Evolutionary conservation across 2,888 invertebrate species (phyloP), one percentile per base, ranked within the genome.

Genomic region (Agrenia bidenticulata): DNA sequence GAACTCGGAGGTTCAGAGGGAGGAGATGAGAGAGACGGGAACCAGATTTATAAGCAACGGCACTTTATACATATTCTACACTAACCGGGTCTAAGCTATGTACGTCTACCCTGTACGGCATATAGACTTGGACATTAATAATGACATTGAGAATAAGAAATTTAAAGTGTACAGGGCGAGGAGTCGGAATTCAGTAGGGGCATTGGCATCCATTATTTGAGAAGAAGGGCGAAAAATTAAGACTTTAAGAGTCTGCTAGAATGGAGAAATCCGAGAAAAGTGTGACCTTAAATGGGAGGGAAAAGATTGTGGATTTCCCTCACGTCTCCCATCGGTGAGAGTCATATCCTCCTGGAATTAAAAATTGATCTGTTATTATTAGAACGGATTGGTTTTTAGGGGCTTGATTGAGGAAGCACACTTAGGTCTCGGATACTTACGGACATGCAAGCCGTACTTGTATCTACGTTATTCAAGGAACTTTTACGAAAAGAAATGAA

Each of bases 321-420:
- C 69, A 69, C 69, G 69, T 69, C 41, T 61, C 49, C 59, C 58
- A 26, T 57, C 54, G 57, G 66, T 42, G 39, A 53, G 50, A 63
- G 57, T 66, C 58, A 63, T 45, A 58, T 61, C 51, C 27, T 54
- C 56, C 59, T 45, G 63, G 58, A 69, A 69, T 66, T 66, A 66
- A 63, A 71, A 71, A 71, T 68, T 68, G 66, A 69, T 66, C 69
- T 69, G 59, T 63, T 54, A 56, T 59, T 66, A 68, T 69, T 69
- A 64, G 60, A 66, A 62, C 60, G 64, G 54, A 66, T 71, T 68
- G 71, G 62, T 64, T 58, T 58, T 58, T 58, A 58, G 23, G 21
- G 27, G 45, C 9, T 45, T 58, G 58, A 58, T 58, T 58, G 45
- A 58, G 58, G 58, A 58, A 58, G 45, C 45, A 45, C 58, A 58